A percentile compares a stretch with the other conserved stretches of the same genome.
phyloP scores from a whole-genome alignment of 2,888 invertebrate genomes.

The Sicus ferrugineus region DNA sequence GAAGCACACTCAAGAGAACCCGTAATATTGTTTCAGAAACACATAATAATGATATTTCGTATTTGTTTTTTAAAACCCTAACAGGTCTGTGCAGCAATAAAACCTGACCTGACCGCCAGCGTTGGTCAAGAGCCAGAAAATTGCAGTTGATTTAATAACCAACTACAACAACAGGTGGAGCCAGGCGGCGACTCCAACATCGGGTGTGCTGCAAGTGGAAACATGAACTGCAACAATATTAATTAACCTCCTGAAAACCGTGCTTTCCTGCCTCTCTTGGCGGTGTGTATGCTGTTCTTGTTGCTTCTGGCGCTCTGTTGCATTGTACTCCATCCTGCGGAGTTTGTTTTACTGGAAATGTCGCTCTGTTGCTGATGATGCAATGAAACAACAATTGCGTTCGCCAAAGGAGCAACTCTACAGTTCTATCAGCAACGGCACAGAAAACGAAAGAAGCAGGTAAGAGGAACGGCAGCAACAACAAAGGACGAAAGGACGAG shows the following conservation, averaged over 20 bases:
- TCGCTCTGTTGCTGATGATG: neutral
- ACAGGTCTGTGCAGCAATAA: too few relatives aligned
- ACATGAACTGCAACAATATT: slow-evolving; percentile 28
- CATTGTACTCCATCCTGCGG: neutral
- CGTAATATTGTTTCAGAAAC: too few relatives aligned
- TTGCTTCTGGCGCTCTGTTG: neutral
- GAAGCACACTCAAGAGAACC: too few relatives aligned
- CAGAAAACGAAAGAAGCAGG: neutral
- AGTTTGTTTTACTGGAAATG: neutral
- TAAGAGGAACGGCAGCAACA: neutral
- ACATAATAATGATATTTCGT: too few relatives aligned
- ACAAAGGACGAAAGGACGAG: neutral
- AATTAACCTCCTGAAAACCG: slow-evolving; percentile 27
- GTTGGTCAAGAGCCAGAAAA: neutral
- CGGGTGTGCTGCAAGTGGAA: neutral
- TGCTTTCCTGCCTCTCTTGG: slow-evolving; percentile 10
- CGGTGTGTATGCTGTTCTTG: neutral
- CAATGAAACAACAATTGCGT: neutral
- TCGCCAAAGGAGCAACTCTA: slow-evolving; percentile 22
- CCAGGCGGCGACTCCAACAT: neutral
- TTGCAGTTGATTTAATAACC: neutral
- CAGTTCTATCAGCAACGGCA: neutral
- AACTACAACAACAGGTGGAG: neutral
- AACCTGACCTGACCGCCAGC: too few relatives aligned
- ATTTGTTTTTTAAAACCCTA: too few relatives aligned